Percentiles rank a stretch among this genome's conserved stretches.
phyloP scores from a whole-genome alignment of 2,888 invertebrate genomes.

The Pristionchus fissidentatus region DNA sequence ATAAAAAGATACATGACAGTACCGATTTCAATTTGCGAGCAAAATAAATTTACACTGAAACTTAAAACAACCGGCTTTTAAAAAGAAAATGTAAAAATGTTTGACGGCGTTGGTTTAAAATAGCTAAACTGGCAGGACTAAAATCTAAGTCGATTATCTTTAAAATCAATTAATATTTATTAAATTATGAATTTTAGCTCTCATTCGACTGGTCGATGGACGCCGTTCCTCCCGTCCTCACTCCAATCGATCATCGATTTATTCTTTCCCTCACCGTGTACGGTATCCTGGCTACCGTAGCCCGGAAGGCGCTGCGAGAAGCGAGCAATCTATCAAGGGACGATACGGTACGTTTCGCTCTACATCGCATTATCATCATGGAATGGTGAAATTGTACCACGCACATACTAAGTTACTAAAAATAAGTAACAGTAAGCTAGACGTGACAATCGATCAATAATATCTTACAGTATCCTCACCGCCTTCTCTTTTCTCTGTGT shows the following conservation, averaged over 20 bases:
- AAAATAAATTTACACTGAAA: not conserved
- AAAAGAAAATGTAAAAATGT: not conserved
- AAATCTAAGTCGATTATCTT: not conserved
- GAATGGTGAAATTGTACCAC: not conserved
- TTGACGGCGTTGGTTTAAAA: not conserved
- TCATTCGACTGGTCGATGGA: conserved; percentile 99
- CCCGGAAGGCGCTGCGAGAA: not conserved
- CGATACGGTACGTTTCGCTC: not conserved
- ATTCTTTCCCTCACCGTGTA: conserved; percentile 85
- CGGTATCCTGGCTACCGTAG: conserved; percentile 53
- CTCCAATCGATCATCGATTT: conserved; percentile 85
- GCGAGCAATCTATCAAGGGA: not conserved
- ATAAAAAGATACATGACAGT: too few species aligned
- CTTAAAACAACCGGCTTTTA: too few species aligned
- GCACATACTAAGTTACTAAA: too few species aligned
- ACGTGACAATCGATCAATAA: not conserved
- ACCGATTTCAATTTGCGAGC: not conserved
- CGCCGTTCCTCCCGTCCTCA: conserved; percentile 88
- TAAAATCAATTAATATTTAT: not conserved
- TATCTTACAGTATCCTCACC: not conserved
- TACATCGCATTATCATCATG: not conserved
- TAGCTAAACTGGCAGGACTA: too few species aligned
- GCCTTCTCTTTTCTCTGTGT: conserved; percentile 79
- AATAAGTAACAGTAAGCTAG: not conserved
- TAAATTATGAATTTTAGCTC: conserved; percentile 80